Conservation (phyloP, 2,113 vertebrate genomes). For the Rana temporaria region DNA sequence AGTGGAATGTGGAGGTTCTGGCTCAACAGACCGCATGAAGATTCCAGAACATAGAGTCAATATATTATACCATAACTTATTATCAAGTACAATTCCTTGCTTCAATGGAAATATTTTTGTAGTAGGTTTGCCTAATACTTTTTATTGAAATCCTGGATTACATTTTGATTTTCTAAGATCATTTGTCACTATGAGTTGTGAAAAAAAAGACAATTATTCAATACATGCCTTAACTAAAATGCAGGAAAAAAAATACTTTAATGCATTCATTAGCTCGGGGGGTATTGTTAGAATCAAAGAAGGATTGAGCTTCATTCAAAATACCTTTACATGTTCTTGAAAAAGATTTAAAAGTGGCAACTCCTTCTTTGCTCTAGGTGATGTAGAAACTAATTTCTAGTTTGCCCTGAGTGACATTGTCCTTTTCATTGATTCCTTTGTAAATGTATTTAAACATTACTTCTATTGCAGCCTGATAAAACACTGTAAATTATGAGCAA, state of each 20-base stretch:
- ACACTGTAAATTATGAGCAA: constrained; percentile 38
- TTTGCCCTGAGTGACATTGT: constrained; percentile 55
- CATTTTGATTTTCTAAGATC: too few relatives aligned
- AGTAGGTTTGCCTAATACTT: too few relatives aligned
- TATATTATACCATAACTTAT: too few relatives aligned
- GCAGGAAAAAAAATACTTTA: constrained; percentile 61
- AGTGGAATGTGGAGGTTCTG: too few relatives aligned
- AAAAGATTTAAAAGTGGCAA: constrained; percentile 61
- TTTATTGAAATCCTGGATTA: too few relatives aligned
- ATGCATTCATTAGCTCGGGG: constrained; percentile 61
- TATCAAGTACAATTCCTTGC: too few relatives aligned
- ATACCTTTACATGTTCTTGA: constrained; percentile 59
- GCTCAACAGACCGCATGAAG: too few relatives aligned
- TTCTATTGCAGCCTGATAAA: constrained; percentile 29
- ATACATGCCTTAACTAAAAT: constrained; percentile 59
- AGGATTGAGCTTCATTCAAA: constrained; percentile 64
- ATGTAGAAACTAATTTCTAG: constrained; percentile 65
- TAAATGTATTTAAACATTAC: constrained; percentile 59
- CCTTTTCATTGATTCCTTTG: constrained; percentile 65
- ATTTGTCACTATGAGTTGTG: not conserved
- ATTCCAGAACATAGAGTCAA: too few relatives aligned
- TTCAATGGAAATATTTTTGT: too few relatives aligned
- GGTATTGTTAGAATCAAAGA: constrained; percentile 63
- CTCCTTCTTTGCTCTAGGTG: constrained; percentile 60
- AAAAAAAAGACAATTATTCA: constrained; percentile 48